Percentiles rank a stretch among this genome's conserved stretches.
Conservation (phyloP, 2,888 invertebrate species). For the Trissolcus brochymenae region DNA sequence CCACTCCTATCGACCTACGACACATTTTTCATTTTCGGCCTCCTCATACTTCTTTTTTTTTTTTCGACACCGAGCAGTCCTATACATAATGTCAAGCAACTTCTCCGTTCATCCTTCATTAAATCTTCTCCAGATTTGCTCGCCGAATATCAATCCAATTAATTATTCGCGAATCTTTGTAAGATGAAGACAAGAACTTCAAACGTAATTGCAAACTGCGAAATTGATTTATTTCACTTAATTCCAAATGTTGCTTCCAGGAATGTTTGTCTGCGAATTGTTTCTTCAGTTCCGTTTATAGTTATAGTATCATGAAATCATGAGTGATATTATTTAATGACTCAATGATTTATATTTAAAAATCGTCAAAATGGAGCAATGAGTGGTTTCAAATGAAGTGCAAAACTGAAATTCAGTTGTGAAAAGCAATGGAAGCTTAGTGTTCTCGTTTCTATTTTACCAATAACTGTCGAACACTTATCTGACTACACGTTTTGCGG, state of each 20-base stretch:
- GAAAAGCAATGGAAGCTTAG: slow-evolving; percentile 22
- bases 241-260: no score
- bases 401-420: slow-evolving; percentile 54
- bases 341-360: no score
- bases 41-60: slow-evolving; percentile 11
- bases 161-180: no score
- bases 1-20: slow-evolving; percentile 49
- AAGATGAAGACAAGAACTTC: no score
- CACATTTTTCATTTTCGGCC: slow-evolving; percentile 29
- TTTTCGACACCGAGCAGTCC: slow-evolving; percentile 17
- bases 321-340: no score
- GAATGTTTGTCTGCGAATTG: no score
- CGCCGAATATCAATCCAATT: no score
- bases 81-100: slow-evolving; percentile 23
- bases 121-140: slow-evolving; percentile 1
- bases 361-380: no score
- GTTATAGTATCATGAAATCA: no score
- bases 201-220: no score
- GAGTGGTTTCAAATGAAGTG: slow-evolving; percentile 30
- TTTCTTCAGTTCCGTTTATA: no score
- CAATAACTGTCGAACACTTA: slow-evolving; percentile 58
- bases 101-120: slow-evolving; percentile 11
- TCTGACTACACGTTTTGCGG: slow-evolving; percentile 47
- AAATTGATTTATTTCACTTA: no score
- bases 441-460: slow-evolving; percentile 45